Evolutionary conservation across 2,113 vertebrate species (phyloP).

Genomic region (Psittacula cyanocephala): DNA sequence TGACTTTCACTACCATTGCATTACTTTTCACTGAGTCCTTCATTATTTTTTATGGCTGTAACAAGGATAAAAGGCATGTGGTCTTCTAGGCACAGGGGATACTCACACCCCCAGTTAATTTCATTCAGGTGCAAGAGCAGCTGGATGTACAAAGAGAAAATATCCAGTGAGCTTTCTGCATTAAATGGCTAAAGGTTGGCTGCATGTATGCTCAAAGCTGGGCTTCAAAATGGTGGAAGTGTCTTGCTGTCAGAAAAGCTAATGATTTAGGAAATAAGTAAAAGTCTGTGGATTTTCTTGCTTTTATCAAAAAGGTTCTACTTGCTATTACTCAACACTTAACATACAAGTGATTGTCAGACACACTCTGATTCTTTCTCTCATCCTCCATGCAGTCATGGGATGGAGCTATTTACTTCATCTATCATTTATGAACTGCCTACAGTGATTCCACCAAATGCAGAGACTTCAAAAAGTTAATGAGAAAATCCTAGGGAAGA

Average conservation of each 20-base stretch:
- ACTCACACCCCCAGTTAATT: background rate
- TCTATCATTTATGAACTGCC: background rate
- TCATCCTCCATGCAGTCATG: background rate
- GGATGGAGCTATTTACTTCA: background rate
- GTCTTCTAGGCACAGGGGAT: background rate
- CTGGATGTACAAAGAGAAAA: background rate
- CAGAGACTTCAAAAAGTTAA: constrained; percentile 23
- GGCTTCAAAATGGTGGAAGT: background rate
- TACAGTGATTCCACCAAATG: background rate
- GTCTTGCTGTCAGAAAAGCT: background rate
- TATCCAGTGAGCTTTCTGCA: background rate
- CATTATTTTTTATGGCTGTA: background rate
- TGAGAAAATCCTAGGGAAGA: background rate
- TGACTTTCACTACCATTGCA: background rate
- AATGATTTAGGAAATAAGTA: background rate
- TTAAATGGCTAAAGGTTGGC: background rate
- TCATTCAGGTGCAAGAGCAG: background rate
- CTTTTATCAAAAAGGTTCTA: background rate
- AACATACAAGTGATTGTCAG: background rate
- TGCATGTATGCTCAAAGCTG: background rate
- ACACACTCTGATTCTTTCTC: background rate
- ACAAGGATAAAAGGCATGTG: background rate
- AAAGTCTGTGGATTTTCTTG: background rate
- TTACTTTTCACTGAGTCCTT: background rate
- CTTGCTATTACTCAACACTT: background rate